These are phyloP conservation scores for Gulo gulo DNA, from an alignment of 2,113 vertebrate species.

Conservation along the genomic window DNA sequence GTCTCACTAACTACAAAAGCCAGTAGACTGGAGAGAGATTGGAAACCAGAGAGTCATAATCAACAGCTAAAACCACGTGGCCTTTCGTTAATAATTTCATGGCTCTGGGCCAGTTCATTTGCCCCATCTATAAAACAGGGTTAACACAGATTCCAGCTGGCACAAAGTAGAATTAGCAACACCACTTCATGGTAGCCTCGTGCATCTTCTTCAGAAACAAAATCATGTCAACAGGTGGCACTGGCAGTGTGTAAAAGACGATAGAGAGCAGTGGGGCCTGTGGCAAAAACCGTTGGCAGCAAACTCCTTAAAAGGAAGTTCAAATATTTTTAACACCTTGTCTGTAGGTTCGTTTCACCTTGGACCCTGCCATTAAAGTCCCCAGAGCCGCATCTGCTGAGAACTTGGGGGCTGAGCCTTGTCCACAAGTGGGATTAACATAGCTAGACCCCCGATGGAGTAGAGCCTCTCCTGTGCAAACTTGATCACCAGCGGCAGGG, in stretches of 20 bases:
- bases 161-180: background rate
- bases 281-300: background rate
- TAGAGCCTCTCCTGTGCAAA: accelerated
- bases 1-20: background rate
- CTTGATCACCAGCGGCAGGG: too few species aligned
- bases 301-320: background rate
- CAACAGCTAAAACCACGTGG: background rate
- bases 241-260: accelerated
- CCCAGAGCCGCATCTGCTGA: background rate
- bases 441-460: accelerated
- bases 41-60: background rate
- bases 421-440: background rate
- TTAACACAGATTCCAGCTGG: background rate
- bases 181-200: too few species aligned
- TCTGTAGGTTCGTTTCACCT: background rate
- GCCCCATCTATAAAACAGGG: accelerated
- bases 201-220: background rate
- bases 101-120: background rate
- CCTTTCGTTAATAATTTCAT: background rate
- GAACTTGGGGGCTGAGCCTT: background rate
- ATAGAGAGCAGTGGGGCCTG: background rate
- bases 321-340: background rate
- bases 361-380: background rate
- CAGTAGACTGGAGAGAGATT: background rate
- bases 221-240: background rate